Base-by-base conservation (phyloP, 1,140 invertebrate species). In the Sarcophaga bullata region DNA sequence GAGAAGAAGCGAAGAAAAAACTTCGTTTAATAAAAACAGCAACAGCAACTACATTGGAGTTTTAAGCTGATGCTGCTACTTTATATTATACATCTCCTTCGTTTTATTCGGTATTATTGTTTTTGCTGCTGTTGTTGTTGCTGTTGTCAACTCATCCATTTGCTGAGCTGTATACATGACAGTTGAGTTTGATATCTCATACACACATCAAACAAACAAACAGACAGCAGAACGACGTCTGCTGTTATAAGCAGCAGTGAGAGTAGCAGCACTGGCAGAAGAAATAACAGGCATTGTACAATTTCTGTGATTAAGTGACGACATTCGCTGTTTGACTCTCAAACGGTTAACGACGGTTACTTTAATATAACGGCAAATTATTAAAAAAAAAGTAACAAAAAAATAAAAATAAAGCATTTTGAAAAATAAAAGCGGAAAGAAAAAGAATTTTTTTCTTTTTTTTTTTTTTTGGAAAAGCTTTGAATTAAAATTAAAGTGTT, bases 311-410 rank as follows among this genome's bases (percentile, higher is more conserved):
- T 78, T 78, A 78, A 78, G 49, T 80, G 82, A 80, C 81, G 76
- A 80, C 88, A 88, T 89, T 89, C 88, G 87, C 88, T 86, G 86
- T 87, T 87, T 84, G 88, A 86, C 88, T 87, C 86, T 88, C 85
- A 86, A 87, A 86, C 87, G 86, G 86, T 85, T 86, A 89, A 89
- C 87, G 87, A 89, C 87, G 86, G 87, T 86, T 81, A 62, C 54
- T 46, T 72, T 54, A 50, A 49, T 19, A 78, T 78, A 78, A 78
- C 75, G 75, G 75, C 72, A 83, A 48, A 82, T 13, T 76, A 80
- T 62, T 73, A 73, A 13, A 15, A 73, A 81, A 58, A 68, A 7
- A 62, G 3, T n/a, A 13, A 68, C 54, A 83, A 48, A 82, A 37
- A 82, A 81, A 76, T 58, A 82, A n/a, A 19, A 62, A 80, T 11